phyloP scores from a whole-genome alignment of 2,888 invertebrate species.

The Branchipolynoe longqiensis region DNA sequence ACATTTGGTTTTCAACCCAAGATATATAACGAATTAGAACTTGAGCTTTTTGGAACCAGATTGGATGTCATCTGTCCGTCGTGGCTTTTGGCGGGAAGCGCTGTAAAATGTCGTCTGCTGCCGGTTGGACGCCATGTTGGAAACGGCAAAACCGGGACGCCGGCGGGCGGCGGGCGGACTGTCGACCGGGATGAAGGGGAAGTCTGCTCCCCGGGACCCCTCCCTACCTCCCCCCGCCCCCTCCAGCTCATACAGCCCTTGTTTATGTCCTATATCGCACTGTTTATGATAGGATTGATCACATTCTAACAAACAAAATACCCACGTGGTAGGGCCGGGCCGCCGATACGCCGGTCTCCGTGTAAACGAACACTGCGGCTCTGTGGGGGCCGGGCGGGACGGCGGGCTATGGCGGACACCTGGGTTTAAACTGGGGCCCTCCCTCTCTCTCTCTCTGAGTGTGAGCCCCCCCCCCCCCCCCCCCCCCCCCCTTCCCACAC shows the following conservation, averaged over 20 bases:
- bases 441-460: no score
- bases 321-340: conserved; percentile 17
- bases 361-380: conserved; percentile 16
- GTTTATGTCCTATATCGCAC: conserved; percentile 32
- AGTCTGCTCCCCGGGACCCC: neutral
- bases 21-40: no score
- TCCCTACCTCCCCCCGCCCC: conserved; percentile 1
- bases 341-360: conserved; percentile 18
- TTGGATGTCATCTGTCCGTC: no score
- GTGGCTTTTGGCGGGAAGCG: conserved; percentile 35
- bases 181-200: neutral
- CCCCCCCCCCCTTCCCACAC: no score
- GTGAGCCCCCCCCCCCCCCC: neutral
- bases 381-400: conserved; percentile 7
- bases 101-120: conserved; percentile 34
- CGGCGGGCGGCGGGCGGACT: conserved; percentile 7
- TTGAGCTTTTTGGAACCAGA: no score
- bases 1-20: no score
- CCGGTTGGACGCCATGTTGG: conserved; percentile 13
- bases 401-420: no score
- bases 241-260: no score
- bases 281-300: conserved; percentile 35
- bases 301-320: conserved; percentile 49
- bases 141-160: neutral
- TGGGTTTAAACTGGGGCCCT: no score